These are phyloP conservation scores for Wiebesia pumilae DNA, from an alignment of 1,140 invertebrate genomes.

Conservation along the genomic window DNA sequence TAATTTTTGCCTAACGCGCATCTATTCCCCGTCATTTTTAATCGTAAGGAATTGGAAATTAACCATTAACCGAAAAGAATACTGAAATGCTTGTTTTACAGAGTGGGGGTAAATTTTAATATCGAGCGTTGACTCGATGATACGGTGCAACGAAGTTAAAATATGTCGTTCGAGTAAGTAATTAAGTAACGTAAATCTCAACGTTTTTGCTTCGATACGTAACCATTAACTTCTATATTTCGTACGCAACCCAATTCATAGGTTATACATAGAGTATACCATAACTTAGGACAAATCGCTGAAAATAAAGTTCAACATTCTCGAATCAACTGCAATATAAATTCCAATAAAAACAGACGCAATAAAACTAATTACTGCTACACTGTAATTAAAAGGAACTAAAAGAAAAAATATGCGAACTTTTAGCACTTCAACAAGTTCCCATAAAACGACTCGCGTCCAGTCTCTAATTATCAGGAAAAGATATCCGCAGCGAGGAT, in stretches of 20 bases:
- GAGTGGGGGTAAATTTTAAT: too few species aligned
- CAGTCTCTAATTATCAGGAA: constrained; percentile 15
- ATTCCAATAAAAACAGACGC: not conserved
- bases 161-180: not conserved
- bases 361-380: not conserved
- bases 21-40: too few species aligned
- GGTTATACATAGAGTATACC: not conserved
- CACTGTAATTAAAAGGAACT: constrained; percentile 11
- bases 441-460: not conserved
- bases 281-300: not conserved
- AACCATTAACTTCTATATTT: constrained; percentile 2
- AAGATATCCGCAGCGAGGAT: constrained; percentile 13
- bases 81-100: too few species aligned
- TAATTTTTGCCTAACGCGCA: too few species aligned
- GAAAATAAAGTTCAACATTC: not conserved
- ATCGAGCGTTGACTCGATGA: too few species aligned
- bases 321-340: not conserved
- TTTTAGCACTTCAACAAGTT: constrained; percentile 13
- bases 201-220: not conserved
- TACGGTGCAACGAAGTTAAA: not conserved
- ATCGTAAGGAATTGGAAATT: too few species aligned
- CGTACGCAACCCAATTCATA: not conserved
- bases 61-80: too few species aligned
- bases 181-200: constrained; percentile 16
- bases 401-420: not conserved